A percentile compares a stretch with the other conserved stretches of the same genome.
Evolutionary conservation across 2,888 invertebrate genomes (phyloP).

Genomic region (Phengaris alcon): DNA sequence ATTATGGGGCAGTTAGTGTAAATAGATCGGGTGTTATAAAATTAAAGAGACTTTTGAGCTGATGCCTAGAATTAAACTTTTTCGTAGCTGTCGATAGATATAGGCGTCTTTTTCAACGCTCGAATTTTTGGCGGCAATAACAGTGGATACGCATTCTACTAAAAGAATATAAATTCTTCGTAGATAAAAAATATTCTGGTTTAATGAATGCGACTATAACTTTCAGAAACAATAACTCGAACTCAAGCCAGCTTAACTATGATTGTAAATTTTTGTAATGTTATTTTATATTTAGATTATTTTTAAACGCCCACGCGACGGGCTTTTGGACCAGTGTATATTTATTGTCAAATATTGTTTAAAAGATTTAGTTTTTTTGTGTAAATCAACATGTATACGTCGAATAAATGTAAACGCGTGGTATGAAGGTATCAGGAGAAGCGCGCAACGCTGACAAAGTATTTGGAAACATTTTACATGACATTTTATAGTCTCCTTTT

Average conservation of each 20-base stretch:
- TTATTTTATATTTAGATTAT: slow-evolving; percentile 27
- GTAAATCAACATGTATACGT: slow-evolving; percentile 24
- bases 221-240: background rate
- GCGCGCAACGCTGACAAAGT: slow-evolving; percentile 22
- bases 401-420: background rate
- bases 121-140: background rate
- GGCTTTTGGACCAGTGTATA: slow-evolving; percentile 26
- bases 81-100: background rate
- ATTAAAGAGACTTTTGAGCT: background rate
- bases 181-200: background rate
- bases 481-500: slow-evolving; percentile 28
- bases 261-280: slow-evolving; percentile 22
- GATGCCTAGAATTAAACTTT: background rate
- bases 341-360: slow-evolving; percentile 19
- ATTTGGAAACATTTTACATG: slow-evolving; percentile 29
- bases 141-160: background rate
- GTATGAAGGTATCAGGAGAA: background rate
- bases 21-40: background rate
- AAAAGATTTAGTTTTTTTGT: background rate
- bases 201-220: background rate
- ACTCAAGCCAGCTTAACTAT: background rate
- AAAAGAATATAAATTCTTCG: background rate
- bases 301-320: background rate
- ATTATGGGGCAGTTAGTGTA: slow-evolving; percentile 3
- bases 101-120: background rate